Evolutionary conservation across 2,888 invertebrate genomes (phyloP), one percentile per base, ranked within the genome.

Genomic region (Encarsia formosa): DNA sequence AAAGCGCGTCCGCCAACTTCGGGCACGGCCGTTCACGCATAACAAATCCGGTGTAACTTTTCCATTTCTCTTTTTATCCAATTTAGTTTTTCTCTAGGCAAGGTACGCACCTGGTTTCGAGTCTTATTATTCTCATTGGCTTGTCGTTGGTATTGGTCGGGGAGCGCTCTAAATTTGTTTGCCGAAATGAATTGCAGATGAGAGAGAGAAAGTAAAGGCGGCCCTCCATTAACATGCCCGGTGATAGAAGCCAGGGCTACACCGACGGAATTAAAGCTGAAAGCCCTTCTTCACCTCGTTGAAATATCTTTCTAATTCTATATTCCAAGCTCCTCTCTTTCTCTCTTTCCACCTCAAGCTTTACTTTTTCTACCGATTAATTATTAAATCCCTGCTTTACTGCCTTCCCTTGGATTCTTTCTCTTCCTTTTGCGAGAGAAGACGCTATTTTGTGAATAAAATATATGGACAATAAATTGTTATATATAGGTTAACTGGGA

Each of bases 111-210:
- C 8, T 26, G 26, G 24, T 26, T 47, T 29, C 19, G n/a, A n/a
- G n/a, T n/a, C n/a, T n/a, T n/a, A n/a, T n/a, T n/a, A n/a, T 16
- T 20, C 16, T 22, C 16, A 37, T 32, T 31, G 23, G 18, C 32
- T 58, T 24, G 11, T 51, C 43, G 16, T 40, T 32, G 38, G 35
- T 31, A 34, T 23, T 13, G 29, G 20, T 16, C 29, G 34, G 23
- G 13, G 29, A 23, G 34, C 44, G 41, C 40, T 44, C 50, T 59
- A 60, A 61, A 58, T 57, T 56, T 50, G 48, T 50, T 49, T 34
- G 51, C 43, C 8, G 48, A 35, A 56, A 52, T 49, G 57, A 59
- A 60, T 60, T 53, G 58, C 52, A 49, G 49, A 59, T 47, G 47
- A 52, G 53, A 51, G 34, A 15, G 32, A 42, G 26, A 15, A 16